Conservation (phyloP, 92 coral and sea anemone genomes). For the Porites cylindrica region DNA sequence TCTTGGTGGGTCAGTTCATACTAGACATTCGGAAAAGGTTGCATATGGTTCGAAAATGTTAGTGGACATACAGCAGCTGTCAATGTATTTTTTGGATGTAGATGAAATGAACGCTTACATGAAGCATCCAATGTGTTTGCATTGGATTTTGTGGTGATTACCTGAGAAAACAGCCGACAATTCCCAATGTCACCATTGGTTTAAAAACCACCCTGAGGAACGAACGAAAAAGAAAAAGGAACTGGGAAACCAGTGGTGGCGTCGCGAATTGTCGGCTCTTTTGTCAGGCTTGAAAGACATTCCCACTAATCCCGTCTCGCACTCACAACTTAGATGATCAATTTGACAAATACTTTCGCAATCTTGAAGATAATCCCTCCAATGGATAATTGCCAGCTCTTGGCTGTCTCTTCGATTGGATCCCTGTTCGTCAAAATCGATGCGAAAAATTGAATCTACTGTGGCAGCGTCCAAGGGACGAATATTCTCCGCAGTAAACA, state of each 20-base stretch:
- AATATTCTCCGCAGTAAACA: constrained; percentile 40
- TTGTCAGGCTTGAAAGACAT: no score
- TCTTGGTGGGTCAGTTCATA: no score
- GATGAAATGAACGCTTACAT: background rate
- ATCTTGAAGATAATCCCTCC: constrained; percentile 78
- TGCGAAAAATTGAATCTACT: constrained; percentile 43
- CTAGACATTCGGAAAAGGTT: background rate
- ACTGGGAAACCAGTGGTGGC: no score
- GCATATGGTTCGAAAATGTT: background rate
- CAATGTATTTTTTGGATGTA: background rate
- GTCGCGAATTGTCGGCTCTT: no score
- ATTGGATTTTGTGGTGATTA: no score
- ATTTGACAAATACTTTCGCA: constrained; percentile 51
- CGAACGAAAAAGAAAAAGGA: no score
- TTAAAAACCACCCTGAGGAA: no score
- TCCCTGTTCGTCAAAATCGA: constrained; percentile 52
- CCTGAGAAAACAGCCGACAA: background rate
- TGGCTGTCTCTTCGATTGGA: constrained; percentile 52
- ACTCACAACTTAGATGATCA: no score
- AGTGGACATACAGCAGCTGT: background rate
- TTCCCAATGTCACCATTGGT: no score
- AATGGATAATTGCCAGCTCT: constrained; percentile 60
- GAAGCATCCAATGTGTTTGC: background rate
- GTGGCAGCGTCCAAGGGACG: background rate
- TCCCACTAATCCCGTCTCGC: no score